These are phyloP conservation scores for Vulpes lagopus DNA, from an alignment of 2,113 vertebrate genomes.

Conservation along the genomic window DNA sequence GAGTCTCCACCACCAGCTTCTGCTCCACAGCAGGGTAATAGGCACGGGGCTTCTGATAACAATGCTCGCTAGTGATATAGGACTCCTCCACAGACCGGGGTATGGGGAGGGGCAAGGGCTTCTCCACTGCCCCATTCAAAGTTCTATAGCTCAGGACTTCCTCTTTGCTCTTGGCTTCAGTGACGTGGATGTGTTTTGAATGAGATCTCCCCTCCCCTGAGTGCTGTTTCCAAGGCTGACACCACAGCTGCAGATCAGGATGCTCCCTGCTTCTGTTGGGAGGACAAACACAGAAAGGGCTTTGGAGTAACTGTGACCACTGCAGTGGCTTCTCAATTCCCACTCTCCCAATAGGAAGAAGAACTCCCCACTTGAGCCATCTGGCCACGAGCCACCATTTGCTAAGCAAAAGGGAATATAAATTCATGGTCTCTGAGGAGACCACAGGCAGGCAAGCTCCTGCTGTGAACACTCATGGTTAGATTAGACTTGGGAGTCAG, in stretches of 20 bases:
- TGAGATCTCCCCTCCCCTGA: conserved; percentile 87
- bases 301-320: background rate
- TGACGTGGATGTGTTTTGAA: conserved; percentile 84
- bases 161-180: conserved; percentile 87
- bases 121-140: conserved; percentile 87
- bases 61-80: conserved; percentile 98
- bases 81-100: conserved; percentile 92
- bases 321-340: background rate
- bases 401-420: background rate
- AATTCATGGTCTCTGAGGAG: background rate
- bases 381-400: background rate
- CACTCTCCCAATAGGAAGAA: background rate
- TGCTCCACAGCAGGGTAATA: conserved; percentile 96
- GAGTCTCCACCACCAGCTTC: conserved; percentile 95
- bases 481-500: background rate
- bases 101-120: conserved; percentile 83
- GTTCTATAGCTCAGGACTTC: conserved; percentile 88
- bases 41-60: conserved; percentile 97
- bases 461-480: background rate
- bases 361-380: background rate
- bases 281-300: conserved; percentile 46
- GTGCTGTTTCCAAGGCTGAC: conserved; percentile 94
- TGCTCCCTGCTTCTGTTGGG: conserved; percentile 92
- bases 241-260: conserved; percentile 96
- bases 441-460: background rate